Evolutionary conservation across 2,113 vertebrate genomes (phyloP), one percentile per base, ranked within the genome.

Genomic region (Mormyrus lacerda): DNA sequence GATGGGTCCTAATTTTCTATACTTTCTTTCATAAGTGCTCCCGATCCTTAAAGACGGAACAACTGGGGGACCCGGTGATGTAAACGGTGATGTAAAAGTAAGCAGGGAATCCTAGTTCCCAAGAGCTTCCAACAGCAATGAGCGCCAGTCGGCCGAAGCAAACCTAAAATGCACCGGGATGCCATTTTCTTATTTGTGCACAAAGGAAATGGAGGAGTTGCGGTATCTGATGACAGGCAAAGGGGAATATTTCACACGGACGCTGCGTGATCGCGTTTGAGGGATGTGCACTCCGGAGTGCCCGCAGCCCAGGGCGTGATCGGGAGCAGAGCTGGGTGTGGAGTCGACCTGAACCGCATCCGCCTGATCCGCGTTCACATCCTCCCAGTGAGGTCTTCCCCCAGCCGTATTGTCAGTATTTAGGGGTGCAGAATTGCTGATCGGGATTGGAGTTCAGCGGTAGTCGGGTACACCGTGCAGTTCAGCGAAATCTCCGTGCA

Each of bases 41-140:
- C 44, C 50, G 84, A 27, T 84, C 83, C 76, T 89, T 85, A 44
- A 89, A 84, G 51, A 89, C 76, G 53, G 76, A 86, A 73, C 42
- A 50, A 87, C 55, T 50, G 83, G 83, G 89, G 45, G 83, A 89
- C 89, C 89, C 93, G 47, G 90, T 95, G 94, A 95, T 94, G 94
- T 95, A 93, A 94, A 94, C 90, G 91, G 92, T 94, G 94, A 94
- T 94, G 93, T 91, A 92, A 92, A 93, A 92, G 89, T 58, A 92
- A 93, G 91, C 4, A 89, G 93, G 94, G 91, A 94, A 94, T 90
- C 93, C 93, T 91, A 35, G 94, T 91, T 89, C 88, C 88, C 88
- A 44, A 65, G 87, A 89, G 88, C 88, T 84, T 83, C 48, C 24
- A 35, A 51, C 31, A 31, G 88, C 87, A 76, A 76, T 51, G 88